Conservation (phyloP, 2,113 vertebrate species). For the Pollimyrus isidori region DNA sequence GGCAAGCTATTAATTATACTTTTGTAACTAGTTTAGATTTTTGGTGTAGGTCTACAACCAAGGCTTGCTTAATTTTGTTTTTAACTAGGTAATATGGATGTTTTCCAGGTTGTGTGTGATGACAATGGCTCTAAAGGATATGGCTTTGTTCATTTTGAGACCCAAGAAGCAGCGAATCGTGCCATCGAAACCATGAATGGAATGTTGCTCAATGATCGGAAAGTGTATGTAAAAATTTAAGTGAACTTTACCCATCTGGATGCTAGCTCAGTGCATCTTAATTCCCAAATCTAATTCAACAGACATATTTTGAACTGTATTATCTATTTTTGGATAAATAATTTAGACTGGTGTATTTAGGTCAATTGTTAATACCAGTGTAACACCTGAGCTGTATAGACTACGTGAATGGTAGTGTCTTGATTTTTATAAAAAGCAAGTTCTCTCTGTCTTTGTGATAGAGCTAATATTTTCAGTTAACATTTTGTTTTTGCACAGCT, state of each 20-base stretch:
- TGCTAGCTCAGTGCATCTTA: neutral
- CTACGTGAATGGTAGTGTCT: neutral
- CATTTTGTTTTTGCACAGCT: slow-evolving; percentile 46
- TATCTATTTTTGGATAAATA: neutral
- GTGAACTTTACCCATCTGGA: neutral
- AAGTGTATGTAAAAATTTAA: slow-evolving; percentile 71
- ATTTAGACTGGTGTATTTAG: neutral
- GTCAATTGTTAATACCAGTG: neutral
- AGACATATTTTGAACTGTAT: neutral
- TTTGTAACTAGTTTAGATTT: neutral
- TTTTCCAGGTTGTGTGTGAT: slow-evolving; percentile 82
- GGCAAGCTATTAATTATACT: neutral
- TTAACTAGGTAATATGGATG: neutral
- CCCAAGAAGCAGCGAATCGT: slow-evolving; percentile 78
- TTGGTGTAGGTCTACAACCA: neutral
- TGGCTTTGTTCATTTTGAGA: slow-evolving; percentile 96
- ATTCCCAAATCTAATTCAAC: too few species aligned
- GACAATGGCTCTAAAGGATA: slow-evolving; percentile 89
- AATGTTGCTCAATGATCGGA: slow-evolving; percentile 91
- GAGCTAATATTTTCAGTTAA: slow-evolving; percentile 26
- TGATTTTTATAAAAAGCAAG: neutral
- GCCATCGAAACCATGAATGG: slow-evolving; percentile 94
- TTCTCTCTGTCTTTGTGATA: neutral
- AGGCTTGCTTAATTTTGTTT: neutral
- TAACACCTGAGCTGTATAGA: neutral